A percentile compares a stretch with the other conserved stretches of the same genome.
Evolutionary conservation across 2,888 invertebrate genomes (phyloP).

Genomic region (Ormyrus labotus): DNA sequence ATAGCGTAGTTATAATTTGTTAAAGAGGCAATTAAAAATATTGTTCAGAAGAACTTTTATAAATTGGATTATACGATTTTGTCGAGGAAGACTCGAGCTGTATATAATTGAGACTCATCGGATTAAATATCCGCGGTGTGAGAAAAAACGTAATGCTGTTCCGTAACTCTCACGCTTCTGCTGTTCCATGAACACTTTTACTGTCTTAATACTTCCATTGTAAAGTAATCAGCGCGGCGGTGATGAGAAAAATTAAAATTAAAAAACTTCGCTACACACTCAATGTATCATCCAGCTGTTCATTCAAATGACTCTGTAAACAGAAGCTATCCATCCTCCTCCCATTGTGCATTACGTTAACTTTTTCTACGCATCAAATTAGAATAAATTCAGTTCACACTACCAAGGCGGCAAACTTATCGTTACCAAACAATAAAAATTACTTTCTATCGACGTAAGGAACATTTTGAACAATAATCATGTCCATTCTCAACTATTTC

Average conservation of each 20-base stretch:
- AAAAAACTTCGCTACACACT: neutral
- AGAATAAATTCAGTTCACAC: too few species aligned
- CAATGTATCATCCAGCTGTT: neutral
- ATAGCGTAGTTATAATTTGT: neutral
- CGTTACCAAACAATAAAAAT: too few species aligned
- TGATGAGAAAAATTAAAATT: conserved; percentile 23
- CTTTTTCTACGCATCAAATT: too few species aligned
- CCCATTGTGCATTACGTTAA: neutral
- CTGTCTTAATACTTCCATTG: conserved; percentile 1
- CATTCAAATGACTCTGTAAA: neutral
- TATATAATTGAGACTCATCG: neutral
- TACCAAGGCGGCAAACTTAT: too few species aligned
- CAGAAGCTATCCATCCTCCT: too few species aligned
- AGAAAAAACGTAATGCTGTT: conserved; percentile 23
- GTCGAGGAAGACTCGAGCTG: too few species aligned
- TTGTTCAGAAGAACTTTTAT: too few species aligned
- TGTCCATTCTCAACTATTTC: too few species aligned
- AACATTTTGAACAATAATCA: too few species aligned
- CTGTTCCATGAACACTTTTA: conserved; percentile 10
- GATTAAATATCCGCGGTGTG: neutral
- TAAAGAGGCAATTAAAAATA: too few species aligned
- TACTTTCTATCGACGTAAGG: too few species aligned
- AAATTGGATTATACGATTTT: too few species aligned
- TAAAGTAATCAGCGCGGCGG: neutral
- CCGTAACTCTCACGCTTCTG: conserved; percentile 19